phyloP scores from a whole-genome alignment of 2,113 vertebrate species.

The Actenoides hombroni region DNA sequence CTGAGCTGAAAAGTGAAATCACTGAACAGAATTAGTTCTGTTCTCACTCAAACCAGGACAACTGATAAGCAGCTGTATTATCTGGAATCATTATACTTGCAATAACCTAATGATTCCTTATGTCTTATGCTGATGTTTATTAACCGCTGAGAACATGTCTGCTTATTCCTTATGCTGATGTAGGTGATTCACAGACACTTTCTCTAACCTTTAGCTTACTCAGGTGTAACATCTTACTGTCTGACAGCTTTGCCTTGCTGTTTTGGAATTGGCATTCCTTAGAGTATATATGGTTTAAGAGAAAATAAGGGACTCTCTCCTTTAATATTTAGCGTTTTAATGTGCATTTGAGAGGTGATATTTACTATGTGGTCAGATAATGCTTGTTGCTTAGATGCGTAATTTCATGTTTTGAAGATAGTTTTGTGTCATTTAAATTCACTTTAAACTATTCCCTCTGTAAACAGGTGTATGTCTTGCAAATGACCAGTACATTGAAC shows the following conservation, averaged over 20 bases:
- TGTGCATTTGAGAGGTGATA: background rate
- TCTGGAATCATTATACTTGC: background rate
- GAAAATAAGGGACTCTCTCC: background rate
- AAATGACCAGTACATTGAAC: constrained; percentile 84
- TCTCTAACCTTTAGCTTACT: background rate
- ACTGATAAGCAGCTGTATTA: background rate
- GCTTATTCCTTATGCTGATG: background rate
- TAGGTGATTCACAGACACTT: background rate
- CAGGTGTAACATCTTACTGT: background rate
- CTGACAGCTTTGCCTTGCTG: background rate
- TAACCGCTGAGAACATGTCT: background rate
- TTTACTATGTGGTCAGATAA: background rate
- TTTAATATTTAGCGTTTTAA: background rate
- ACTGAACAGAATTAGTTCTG: no score
- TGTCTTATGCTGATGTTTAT: background rate
- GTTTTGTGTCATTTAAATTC: background rate
- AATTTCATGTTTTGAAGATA: background rate
- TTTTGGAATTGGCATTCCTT: background rate
- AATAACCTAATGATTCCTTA: background rate
- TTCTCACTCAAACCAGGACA: no score
- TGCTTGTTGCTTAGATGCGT: background rate
- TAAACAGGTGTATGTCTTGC: constrained; percentile 86
- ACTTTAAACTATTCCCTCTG: background rate
- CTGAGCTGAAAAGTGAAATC: no score
- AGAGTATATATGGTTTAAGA: background rate